Base-by-base conservation (phyloP, 2,113 vertebrate genomes). In the Camelus bactrianus region DNA sequence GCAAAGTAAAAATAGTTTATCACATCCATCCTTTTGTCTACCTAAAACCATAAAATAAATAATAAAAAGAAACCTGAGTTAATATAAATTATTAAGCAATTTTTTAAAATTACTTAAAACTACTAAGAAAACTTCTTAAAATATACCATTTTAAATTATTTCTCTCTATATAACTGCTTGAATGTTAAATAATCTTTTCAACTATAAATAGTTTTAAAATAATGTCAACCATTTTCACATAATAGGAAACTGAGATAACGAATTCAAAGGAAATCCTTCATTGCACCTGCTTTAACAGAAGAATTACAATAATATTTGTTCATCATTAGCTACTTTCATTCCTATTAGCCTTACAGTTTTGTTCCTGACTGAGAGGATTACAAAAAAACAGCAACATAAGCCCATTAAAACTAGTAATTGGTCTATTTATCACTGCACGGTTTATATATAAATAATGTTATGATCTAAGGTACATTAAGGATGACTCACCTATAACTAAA, bases 401-500 rank as follows among this genome's bases (percentile, higher is more conserved):
- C 30, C 79, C 73, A 89, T 26, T 79, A 50, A 80, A 81, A 48
- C 3, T 50, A 87, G 26, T 42, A 91, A 77, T 28, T 50, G 9
- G 62, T 48, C 70, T 73, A 52, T 42, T 73, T 73, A 77, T 86
- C 42, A 96, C n/a, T 32, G 5, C 91, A 81, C 38, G 75, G 5
- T 30, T 50, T 70, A 8, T 38, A 89, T 52, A 75, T 6, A 96
- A 95, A 77, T 65, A 81, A 92, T 52, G 30, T 84, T 80, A 92
- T 83, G 54, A 82, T 35, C 60, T 50, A 20, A 85, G 42, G 91
- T 86, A 95, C 16, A 72, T 94, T 91, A 84, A 97, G 92, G 67
- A 79, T 6, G 38, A 98, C 99, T 99, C 93, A 99, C 99, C 99
- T 97, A 99, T 99, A 98, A 99, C 98, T 85, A 99, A 99, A 98